phyloP scores from a whole-genome alignment of 2,113 vertebrate genomes.

The Cephalopterus ornatus region DNA sequence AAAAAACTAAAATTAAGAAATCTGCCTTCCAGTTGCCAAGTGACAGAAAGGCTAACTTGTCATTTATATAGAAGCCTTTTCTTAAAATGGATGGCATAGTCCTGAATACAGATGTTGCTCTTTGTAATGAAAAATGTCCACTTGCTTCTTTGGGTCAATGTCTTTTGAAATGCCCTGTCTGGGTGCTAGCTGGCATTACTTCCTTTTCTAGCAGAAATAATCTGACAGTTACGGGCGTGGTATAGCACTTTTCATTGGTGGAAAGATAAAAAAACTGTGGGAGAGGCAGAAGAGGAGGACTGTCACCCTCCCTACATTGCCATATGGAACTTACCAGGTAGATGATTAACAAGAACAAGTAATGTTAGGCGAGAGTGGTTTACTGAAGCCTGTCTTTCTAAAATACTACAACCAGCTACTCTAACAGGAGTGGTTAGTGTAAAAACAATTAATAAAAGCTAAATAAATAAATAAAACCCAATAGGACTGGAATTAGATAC shows the following conservation, averaged over 20 bases:
- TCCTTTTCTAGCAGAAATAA: background rate
- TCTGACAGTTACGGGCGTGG: background rate
- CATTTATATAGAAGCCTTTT: background rate
- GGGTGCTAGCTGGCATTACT: background rate
- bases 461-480: background rate
- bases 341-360: background rate
- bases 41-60: background rate
- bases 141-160: background rate
- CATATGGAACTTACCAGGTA: background rate
- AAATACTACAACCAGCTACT: background rate
- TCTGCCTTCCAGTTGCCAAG: background rate
- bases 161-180: background rate
- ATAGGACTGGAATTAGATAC: background rate
- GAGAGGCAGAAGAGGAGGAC: background rate
- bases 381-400: background rate
- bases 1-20: background rate
- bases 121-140: background rate
- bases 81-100: background rate
- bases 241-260: background rate
- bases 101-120: background rate
- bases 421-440: background rate
- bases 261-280: background rate
- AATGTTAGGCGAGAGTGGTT: background rate
- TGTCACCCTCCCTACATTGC: background rate
- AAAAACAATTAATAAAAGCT: background rate